Conservation (phyloP, 2,797 vertebrate species). For the Mastacembelus armatus region DNA sequence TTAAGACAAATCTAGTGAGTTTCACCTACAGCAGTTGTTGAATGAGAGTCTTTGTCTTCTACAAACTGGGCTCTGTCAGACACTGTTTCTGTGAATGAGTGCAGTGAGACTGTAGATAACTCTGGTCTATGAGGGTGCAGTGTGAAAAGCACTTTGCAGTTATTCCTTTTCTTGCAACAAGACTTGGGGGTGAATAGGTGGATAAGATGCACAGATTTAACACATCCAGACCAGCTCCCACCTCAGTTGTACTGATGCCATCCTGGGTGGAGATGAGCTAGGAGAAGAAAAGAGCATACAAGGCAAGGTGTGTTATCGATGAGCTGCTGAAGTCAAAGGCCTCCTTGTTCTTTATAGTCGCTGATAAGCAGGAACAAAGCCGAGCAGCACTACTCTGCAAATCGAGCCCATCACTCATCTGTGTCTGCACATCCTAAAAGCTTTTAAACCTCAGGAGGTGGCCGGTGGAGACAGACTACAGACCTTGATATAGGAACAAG, state of each 20-base stretch:
- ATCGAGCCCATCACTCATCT: conserved; percentile 74
- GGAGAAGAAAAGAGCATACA: conserved; percentile 82
- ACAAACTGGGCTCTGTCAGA: no score
- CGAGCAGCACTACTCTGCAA: conserved; percentile 68
- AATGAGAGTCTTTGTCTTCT: no score
- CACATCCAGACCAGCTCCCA: conserved; percentile 85
- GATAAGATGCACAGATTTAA: conserved; percentile 39
- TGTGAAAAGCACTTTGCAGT: conserved; percentile 57
- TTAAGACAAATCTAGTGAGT: no score
- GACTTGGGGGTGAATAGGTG: conserved; percentile 10
- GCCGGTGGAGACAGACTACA: conserved; percentile 57
- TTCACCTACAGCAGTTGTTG: no score
- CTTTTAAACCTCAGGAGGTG: conserved; percentile 75
- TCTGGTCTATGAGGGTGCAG: conserved; percentile 30
- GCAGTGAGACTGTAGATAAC: background rate
- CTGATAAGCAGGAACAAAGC: conserved; percentile 78
- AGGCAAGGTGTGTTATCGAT: conserved; percentile 86
- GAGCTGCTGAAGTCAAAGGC: conserved; percentile 79
- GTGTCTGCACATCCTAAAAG: conserved; percentile 70
- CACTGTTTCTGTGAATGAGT: no score
- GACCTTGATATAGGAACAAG: conserved; percentile 67
- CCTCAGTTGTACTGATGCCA: conserved; percentile 95
- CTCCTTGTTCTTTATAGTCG: conserved; percentile 72
- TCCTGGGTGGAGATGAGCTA: conserved; percentile 97
- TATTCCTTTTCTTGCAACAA: conserved; percentile 39